Evolutionary conservation across 2,888 invertebrate genomes (phyloP).

Genomic region (Brachyptera risi): DNA sequence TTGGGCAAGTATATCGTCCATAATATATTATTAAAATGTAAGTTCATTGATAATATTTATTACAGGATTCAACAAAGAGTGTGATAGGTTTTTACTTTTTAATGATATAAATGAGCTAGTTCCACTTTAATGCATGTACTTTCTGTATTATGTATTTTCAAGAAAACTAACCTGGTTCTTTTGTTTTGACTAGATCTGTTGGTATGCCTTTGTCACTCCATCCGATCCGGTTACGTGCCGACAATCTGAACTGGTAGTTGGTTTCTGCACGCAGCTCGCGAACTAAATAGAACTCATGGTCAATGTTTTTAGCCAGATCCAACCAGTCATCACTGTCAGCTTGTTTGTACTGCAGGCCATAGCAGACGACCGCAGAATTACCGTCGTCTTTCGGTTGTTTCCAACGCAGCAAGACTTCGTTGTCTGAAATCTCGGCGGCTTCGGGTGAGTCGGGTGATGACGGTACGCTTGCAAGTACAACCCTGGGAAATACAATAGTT

Average conservation of each 20-base stretch:
- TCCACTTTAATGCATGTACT: neutral
- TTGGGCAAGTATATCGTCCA: too few species aligned
- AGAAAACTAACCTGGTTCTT: conserved; percentile 47
- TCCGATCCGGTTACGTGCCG: conserved; percentile 87
- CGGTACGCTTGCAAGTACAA: conserved; percentile 75
- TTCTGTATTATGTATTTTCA: neutral
- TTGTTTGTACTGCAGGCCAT: conserved; percentile 65
- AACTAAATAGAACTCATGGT: conserved; percentile 89
- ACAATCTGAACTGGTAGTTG: conserved; percentile 83
- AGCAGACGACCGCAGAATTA: conserved; percentile 83
- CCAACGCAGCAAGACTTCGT: conserved; percentile 87
- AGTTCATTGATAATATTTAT: too few species aligned
- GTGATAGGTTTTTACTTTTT: neutral
- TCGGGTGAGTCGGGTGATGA: conserved; percentile 90
- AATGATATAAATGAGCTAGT: neutral
- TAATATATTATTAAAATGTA: too few species aligned
- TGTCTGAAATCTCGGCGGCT: conserved; percentile 73
- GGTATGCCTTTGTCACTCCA: conserved; percentile 89
- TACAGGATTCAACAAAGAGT: too few species aligned
- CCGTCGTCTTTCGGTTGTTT: conserved; percentile 90
- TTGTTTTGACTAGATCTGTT: conserved; percentile 69
- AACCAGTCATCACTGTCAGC: conserved; percentile 74
- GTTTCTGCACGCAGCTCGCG: conserved; percentile 71
- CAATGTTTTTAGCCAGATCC: conserved; percentile 80
- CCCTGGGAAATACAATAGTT: too few species aligned